Conservation (phyloP, 2,113 vertebrate genomes). For the Misgurnus mizolepis region DNA sequence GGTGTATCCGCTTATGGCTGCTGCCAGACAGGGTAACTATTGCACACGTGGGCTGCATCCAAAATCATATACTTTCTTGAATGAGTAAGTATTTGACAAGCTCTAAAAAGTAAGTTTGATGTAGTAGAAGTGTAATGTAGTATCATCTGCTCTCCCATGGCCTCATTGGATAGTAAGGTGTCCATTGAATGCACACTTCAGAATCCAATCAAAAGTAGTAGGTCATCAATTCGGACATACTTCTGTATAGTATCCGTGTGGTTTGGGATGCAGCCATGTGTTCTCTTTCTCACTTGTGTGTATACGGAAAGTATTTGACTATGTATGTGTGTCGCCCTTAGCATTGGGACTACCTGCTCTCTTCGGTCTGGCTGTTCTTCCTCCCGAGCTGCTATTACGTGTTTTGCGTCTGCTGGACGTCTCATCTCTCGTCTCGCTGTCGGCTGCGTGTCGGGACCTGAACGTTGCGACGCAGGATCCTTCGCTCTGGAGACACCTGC, state of each 20-base stretch:
- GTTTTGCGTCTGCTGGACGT: slow-evolving; percentile 87
- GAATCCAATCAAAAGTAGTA: no score
- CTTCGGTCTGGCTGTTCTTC: slow-evolving; percentile 87
- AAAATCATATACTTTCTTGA: neutral
- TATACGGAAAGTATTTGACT: neutral
- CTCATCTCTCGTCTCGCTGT: slow-evolving; percentile 78
- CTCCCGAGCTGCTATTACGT: slow-evolving; percentile 87
- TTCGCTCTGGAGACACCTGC: slow-evolving; percentile 89
- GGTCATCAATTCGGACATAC: no score
- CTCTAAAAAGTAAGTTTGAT: no score
- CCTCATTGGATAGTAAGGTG: no score
- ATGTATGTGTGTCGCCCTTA: slow-evolving; percentile 57
- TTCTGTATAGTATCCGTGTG: no score
- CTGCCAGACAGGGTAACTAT: slow-evolving; percentile 85
- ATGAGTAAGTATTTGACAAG: no score
- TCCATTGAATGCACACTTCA: no score
- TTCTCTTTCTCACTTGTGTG: neutral
- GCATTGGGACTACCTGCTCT: slow-evolving; percentile 88
- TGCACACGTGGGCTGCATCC: neutral
- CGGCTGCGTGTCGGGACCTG: slow-evolving; percentile 80
- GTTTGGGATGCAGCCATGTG: neutral
- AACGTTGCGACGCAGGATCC: slow-evolving; percentile 76
- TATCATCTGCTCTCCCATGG: no score
- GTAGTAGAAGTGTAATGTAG: no score
- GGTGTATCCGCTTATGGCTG: slow-evolving; percentile 88